phyloP scores from a whole-genome alignment of 2,888 invertebrate genomes.

The Phragmatobia fuliginosa region DNA sequence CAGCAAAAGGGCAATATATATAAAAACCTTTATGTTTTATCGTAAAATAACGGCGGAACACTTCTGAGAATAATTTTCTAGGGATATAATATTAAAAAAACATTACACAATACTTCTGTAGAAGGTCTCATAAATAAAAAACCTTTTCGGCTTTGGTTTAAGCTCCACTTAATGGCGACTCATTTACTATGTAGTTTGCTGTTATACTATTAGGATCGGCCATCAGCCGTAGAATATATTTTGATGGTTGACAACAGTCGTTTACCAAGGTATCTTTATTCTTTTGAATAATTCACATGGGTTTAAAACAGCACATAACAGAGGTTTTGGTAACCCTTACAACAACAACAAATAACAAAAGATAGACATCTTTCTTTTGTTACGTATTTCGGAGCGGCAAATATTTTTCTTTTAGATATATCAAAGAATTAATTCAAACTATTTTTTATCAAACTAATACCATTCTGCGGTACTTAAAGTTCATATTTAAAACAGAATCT shows the following conservation, averaged over 20 bases:
- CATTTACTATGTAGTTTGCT: neutral
- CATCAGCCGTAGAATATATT: conserved; percentile 1
- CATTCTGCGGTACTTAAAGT: too few species aligned
- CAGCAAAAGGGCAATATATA: neutral
- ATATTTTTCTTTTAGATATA: too few species aligned
- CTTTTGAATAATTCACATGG: neutral
- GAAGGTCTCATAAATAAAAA: neutral
- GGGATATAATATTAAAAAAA: neutral
- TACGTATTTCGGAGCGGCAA: too few species aligned
- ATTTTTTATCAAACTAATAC: too few species aligned
- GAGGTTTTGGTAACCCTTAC: neutral
- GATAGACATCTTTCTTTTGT: neutral
- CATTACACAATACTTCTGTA: neutral
- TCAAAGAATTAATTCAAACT: too few species aligned
- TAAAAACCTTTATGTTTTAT: neutral
- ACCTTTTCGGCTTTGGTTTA: neutral
- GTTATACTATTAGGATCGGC: neutral
- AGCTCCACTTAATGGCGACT: conserved; percentile 5
- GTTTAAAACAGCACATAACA: neutral
- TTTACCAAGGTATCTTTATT: neutral
- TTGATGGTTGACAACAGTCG: neutral
- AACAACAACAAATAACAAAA: neutral
- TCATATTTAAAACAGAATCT: too few species aligned
- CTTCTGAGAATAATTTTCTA: neutral
- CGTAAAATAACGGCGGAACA: neutral